Evolutionary conservation across 2,888 invertebrate species (phyloP), one percentile per base, ranked within the genome.

Genomic region (Syrphus vitripennis): DNA sequence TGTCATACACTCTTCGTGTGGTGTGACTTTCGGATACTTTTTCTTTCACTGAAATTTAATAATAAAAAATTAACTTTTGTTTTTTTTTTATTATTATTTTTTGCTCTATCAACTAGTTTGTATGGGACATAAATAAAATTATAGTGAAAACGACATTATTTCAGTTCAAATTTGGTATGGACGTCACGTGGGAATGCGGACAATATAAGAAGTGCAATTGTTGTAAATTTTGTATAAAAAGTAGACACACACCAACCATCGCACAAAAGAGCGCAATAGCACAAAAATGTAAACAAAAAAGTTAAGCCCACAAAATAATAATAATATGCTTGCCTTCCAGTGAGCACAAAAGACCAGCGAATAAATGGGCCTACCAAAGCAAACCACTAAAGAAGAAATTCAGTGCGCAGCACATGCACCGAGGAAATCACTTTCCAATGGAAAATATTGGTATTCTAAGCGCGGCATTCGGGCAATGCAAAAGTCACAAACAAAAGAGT

Each of bases 161-260:
- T 50, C 50, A 16, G 4, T 10, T 7, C 16, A 14, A 21, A 57
- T 42, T 86, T 82, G 48, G 82, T 77, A 86, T 86, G 86, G 50
- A 74, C 77, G 82, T 82, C 86, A 86, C 86, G 86, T 86, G 86
- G 86, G 78, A 86, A 86, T 82, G 82, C 82, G 82, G 82, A 78
- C 86, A 74, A 40, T 21, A 55, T 12, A 34, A 67, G 71, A 55
- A 50, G 37, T 70, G 83, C 74, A 78, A 78, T 57, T 69, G 59
- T 69, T 59, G 42, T 50, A 24, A 31, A 29, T 55, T 55, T 59
- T 21, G 12, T 59, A 21, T n/a, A 31, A 63, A 42, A 63, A 42
- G 42, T 24, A 19, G 19, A 59, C 29, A 6, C n/a, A 14, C n/a
- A 42, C 29, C 3, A 34, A 57, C 26, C 12, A 19, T 12, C 21